Conservation (phyloP, 1,140 invertebrate genomes). For the Diploscapter pachys region DNA sequence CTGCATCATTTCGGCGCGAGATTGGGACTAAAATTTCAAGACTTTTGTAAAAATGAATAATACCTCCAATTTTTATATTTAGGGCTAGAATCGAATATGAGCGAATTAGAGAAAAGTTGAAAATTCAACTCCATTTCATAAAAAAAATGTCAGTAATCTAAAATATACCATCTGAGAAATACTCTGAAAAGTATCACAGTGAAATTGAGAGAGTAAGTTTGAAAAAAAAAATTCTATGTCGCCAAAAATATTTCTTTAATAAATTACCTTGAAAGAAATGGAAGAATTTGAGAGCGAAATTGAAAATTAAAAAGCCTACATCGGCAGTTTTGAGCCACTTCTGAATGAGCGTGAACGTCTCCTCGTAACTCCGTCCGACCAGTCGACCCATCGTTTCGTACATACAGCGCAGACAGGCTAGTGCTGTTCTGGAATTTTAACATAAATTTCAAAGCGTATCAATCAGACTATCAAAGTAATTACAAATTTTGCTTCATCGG, state of each 20-base stretch:
- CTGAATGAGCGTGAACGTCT: slow-evolving; percentile 86
- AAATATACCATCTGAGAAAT: too few species aligned
- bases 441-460: too few species aligned
- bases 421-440: slow-evolving; percentile 74
- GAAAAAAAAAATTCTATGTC: neutral
- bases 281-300: slow-evolving; percentile 12
- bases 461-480: too few species aligned
- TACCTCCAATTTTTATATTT: neutral
- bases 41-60: neutral
- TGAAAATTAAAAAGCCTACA: slow-evolving; percentile 51
- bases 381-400: slow-evolving; percentile 94
- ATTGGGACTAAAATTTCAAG: slow-evolving; percentile 71
- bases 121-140: neutral
- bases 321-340: slow-evolving; percentile 88
- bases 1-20: slow-evolving; percentile 89
- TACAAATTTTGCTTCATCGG: too few species aligned
- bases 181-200: neutral
- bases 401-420: slow-evolving; percentile 90
- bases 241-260: neutral
- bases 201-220: neutral
- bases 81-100: too few species aligned
- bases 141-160: too few species aligned
- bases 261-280: neutral
- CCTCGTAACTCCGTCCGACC: slow-evolving; percentile 97
- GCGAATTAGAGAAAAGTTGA: neutral